Conservation (phyloP, 2,888 invertebrate species). For the Agonopterix alstromeriana region DNA sequence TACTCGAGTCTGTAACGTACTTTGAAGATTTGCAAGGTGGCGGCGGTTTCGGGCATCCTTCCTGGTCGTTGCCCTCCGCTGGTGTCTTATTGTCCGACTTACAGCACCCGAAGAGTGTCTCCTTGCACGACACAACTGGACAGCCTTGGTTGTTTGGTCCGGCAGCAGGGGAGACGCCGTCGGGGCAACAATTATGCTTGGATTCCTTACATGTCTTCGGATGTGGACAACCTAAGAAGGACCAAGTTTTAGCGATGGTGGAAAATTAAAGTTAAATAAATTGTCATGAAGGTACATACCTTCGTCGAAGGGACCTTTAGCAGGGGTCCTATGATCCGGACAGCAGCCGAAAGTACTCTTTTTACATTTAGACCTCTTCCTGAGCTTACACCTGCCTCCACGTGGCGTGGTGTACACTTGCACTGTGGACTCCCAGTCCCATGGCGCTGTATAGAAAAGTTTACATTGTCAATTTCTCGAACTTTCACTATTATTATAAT, state of each 20-base stretch:
- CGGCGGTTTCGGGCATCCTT: slow-evolving; percentile 88
- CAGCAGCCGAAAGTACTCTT: slow-evolving; percentile 88
- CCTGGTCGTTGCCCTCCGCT: slow-evolving; percentile 87
- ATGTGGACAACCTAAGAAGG: slow-evolving; percentile 78
- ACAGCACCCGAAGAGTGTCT: slow-evolving; percentile 92
- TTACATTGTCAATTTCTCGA: too few relatives aligned
- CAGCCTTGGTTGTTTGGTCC: slow-evolving; percentile 86
- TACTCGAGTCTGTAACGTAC: slow-evolving; percentile 37
- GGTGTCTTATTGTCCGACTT: slow-evolving; percentile 82
- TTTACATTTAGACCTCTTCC: slow-evolving; percentile 76
- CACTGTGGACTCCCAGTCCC: slow-evolving; percentile 74
- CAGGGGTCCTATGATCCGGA: slow-evolving; percentile 84
- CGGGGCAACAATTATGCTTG: slow-evolving; percentile 87
- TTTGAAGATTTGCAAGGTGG: slow-evolving; percentile 74
- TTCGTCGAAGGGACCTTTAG: slow-evolving; percentile 88
- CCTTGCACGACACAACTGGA: slow-evolving; percentile 82
- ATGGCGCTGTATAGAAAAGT: slow-evolving; percentile 46
- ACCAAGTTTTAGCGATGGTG: neutral
- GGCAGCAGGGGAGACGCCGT: slow-evolving; percentile 85
- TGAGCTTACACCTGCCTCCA: slow-evolving; percentile 76
- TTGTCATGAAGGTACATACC: slow-evolving; percentile 48
- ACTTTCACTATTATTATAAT: neutral
- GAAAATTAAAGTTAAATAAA: neutral
- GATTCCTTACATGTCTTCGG: slow-evolving; percentile 87
- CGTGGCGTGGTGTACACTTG: slow-evolving; percentile 64